Evolutionary conservation across 1,140 invertebrate genomes (phyloP), one percentile per base, ranked within the genome.

Genomic region (Diploscapter pachys): DNA sequence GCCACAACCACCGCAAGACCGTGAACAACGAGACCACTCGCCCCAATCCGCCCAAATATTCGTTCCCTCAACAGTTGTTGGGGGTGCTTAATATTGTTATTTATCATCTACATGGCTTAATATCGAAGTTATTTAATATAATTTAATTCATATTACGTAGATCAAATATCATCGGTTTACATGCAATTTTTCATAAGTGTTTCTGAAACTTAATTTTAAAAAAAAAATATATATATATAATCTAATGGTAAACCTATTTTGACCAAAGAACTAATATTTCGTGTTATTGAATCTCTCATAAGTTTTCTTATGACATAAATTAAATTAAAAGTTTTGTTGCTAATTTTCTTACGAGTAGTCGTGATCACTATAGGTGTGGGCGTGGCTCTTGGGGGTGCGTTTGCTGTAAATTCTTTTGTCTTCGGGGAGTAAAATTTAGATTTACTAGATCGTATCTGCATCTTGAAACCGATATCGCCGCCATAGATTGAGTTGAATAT

Each of bases 1-100:
- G 62, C 82, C 82, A 63, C 82, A 84, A 2, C 78, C 82, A 8
- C 82, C 82, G 77, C 82, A 84, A 9, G 78, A 64, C 48, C 81
- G 57, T 2, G 80, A 81, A 54, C 82, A 84, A 68, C 68, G 56
- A 48, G 82, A 85, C 79, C 79, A 80, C 13, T 79, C 73, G 3
- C 79, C 78, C 79, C 79, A 80, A 3, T 65, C 71, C 3, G 68
- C 71, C 74, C 78, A 80, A 13, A 77, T 71, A 64, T 80, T 76
- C 11, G 61, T 61, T 3, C 73, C 78, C 54, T 62, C 64, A 9
- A 72, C 78, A 4, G 77, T 80, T 5, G 73, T 72, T 13, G 77
- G 74, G 2, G 77, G 62, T 57, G 63, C 64, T 70, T 62, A 8
- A 74, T 68, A 50, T 52, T 49, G 5, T 8, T 67, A 48, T 4